Base-by-base conservation (phyloP, 2,888 invertebrate genomes). In the Ceraclea dissimilis region DNA sequence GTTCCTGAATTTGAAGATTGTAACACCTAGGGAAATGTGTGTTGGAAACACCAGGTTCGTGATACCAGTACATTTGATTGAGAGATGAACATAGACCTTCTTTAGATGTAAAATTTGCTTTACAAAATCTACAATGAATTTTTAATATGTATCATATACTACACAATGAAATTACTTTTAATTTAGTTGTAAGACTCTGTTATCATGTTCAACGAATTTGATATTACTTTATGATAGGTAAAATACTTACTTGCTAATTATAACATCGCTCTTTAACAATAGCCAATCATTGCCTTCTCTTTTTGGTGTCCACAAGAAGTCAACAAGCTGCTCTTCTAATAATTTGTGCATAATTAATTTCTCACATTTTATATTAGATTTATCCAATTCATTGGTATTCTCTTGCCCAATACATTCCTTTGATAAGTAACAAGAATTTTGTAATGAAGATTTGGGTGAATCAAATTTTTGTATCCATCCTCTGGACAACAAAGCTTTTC, bases 41-140 rank as follows among this genome's bases (percentile, higher is more conserved):
- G 62, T 86, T 77, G 0, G 92, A 85, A 26, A 90, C 83, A 8
- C 88, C 89, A 8, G 86, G 85, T 64, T 92, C 90, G 50, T 85
- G 87, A 68, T 86, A 86, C 90, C 92, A 92, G 68, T 92, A 86
- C 74, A 90, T 85, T 68, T 92, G 90, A 51, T 86, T 85, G 39
- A 93, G 71, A 58, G 87, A 84, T 19, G 82, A 76, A 62, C 90
- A 89, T 31, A 93, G 71, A 2, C 92, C 92, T 70, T 93, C 93
- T 79, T 96, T 96, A 0, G 94, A 93, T 1, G 95, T 94, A 68
- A 95, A 95, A 52, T 88, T 81, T 1, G 93, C 91, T 65, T 90
- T 82, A 63, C 86, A 87, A 71, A 90, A 94, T 66, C 94, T 86
- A 70, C 85, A 86, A 66, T 88, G 84, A 19, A 26, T 26, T n/a